phyloP scores from a whole-genome alignment of 2,113 vertebrate genomes.

The Syngnathus floridae region DNA sequence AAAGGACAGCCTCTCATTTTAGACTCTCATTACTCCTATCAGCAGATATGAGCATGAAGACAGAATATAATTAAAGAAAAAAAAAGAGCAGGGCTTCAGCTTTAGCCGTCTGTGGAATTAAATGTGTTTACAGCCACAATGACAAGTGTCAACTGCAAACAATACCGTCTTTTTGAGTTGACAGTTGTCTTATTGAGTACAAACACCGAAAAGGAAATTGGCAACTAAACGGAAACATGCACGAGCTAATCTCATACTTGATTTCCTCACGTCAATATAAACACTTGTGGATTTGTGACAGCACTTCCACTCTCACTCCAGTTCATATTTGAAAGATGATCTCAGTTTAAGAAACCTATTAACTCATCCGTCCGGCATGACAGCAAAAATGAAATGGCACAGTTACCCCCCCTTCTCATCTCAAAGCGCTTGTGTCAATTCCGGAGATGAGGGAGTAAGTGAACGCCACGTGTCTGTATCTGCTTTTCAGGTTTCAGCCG shows the following conservation, averaged over 20 bases:
- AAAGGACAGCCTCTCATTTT: constrained; percentile 35
- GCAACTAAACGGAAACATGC: constrained; percentile 11
- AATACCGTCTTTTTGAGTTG: constrained; percentile 36
- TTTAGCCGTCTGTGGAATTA: constrained; percentile 45
- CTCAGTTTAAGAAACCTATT: constrained; percentile 45
- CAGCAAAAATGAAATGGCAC: constrained; percentile 50
- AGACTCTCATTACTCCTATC: constrained; percentile 54
- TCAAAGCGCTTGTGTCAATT: constrained; percentile 30
- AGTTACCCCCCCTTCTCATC: constrained; percentile 3
- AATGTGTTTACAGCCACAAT: constrained; percentile 42
- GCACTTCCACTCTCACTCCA: constrained; percentile 10
- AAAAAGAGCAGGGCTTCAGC: constrained; percentile 10
- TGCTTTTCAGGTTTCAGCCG: constrained; percentile 35
- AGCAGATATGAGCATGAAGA: constrained; percentile 37
- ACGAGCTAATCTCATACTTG: constrained; percentile 9
- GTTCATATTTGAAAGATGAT: constrained; percentile 31
- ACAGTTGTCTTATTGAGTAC: constrained; percentile 54
- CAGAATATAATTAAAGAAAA: constrained; percentile 45
- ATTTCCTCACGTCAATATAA: constrained; percentile 12
- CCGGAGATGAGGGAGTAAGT: constrained; percentile 28
- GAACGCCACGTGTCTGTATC: constrained; percentile 35
- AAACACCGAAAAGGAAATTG: constrained; percentile 53
- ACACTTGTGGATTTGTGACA: constrained; percentile 7
- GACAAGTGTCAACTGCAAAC: constrained; percentile 36
- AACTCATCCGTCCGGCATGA: constrained; percentile 36